Percentiles rank a stretch among this genome's conserved stretches.
Conservation (phyloP, 2,113 vertebrate genomes). For the Polyodon spathula region DNA sequence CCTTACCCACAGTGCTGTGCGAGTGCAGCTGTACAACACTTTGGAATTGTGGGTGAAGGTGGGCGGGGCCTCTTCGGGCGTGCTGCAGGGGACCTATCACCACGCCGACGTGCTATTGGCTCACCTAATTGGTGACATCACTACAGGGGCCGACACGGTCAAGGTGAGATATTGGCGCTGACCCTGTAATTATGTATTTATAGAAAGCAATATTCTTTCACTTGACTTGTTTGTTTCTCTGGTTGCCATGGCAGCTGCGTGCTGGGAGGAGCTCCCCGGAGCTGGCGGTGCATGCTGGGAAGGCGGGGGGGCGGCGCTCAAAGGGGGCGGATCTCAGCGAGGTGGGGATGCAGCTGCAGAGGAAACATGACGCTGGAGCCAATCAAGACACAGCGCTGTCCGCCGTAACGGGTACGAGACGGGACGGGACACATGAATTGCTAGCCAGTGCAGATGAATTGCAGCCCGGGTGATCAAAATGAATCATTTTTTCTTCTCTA, state of each 20-base stretch:
- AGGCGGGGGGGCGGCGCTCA: background rate
- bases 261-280: background rate
- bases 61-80: constrained; percentile 52
- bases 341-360: background rate
- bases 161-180: constrained; percentile 56
- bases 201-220: too few species aligned
- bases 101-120: constrained; percentile 60
- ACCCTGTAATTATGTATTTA: background rate
- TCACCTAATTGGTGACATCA: constrained; percentile 66
- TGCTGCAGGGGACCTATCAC: constrained; percentile 66
- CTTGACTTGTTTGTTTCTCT: background rate
- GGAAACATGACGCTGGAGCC: background rate
- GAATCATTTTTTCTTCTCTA: too few species aligned
- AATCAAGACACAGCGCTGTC: too few species aligned
- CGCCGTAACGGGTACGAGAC: too few species aligned
- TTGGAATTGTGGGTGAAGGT: constrained; percentile 73
- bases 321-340: background rate
- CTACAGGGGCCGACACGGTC: constrained; percentile 55
- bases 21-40: constrained; percentile 59
- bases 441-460: too few species aligned
- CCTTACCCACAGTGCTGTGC: constrained; percentile 45
- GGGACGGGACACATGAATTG: too few species aligned
- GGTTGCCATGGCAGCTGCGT: background rate
- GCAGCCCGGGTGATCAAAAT: too few species aligned
- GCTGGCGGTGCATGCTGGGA: background rate